These are phyloP conservation scores for Mizuhopecten yessoensis DNA, from an alignment of 1,140 invertebrate species.

Conservation along the genomic window DNA sequence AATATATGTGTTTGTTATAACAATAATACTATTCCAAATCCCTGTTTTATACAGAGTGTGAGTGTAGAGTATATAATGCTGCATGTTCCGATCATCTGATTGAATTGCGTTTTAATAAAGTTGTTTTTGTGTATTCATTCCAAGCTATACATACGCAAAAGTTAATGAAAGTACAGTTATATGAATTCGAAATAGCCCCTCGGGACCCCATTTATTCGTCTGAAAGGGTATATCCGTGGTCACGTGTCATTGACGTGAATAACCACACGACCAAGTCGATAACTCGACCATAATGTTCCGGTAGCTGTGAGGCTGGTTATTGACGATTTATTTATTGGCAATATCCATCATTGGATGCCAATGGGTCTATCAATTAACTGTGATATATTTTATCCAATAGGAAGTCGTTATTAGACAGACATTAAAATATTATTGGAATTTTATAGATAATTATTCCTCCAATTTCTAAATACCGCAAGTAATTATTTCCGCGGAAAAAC, in stretches of 20 bases:
- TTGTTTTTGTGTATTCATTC: not conserved
- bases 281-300: not conserved
- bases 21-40: too few species aligned
- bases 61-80: not conserved
- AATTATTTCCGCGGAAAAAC: not conserved
- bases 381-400: constrained; percentile 1
- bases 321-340: not conserved
- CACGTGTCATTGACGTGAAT: not conserved
- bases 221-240: not conserved
- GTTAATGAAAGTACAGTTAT: not conserved
- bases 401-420: not conserved
- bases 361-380: not conserved
- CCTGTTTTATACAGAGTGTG: too few species aligned
- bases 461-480: not conserved
- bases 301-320: not conserved
- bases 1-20: too few species aligned
- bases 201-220: not conserved
- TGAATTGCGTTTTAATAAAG: not conserved
- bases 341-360: not conserved
- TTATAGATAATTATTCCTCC: not conserved
- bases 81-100: not conserved
- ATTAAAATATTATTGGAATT: not conserved
- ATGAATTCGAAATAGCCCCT: not conserved
- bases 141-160: not conserved
- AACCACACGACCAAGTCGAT: not conserved